phyloP scores from a whole-genome alignment of 1,140 invertebrate genomes.

The Listronotus oregonensis region DNA sequence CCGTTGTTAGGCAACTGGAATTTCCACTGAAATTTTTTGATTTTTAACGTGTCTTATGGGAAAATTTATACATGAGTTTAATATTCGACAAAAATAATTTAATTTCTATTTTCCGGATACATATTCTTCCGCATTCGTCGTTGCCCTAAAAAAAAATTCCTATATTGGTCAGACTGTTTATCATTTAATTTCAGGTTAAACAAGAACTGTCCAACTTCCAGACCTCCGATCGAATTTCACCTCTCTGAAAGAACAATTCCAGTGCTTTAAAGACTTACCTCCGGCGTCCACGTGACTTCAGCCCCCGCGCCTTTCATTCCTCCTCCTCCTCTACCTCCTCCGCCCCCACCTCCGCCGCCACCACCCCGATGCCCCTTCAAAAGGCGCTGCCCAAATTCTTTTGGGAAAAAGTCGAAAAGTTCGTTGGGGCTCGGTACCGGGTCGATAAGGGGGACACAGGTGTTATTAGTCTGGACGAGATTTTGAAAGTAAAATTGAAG shows the following conservation, averaged over 20 bases:
- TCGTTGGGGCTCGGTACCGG: neutral
- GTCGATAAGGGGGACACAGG: conserved; percentile 25
- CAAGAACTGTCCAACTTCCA: conserved; percentile 19
- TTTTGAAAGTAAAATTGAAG: conserved; percentile 47
- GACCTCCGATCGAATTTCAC: conserved; percentile 31
- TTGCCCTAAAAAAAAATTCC: no score
- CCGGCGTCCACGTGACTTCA: neutral
- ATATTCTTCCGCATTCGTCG: no score
- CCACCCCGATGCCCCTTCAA: conserved; percentile 17
- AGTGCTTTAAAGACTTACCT: conserved; percentile 11
- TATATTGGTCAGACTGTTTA: no score
- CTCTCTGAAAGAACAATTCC: conserved; percentile 23
- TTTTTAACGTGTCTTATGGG: no score
- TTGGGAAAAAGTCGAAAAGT: conserved; percentile 22
- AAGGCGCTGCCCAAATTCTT: conserved; percentile 4
- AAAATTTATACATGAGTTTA: no score
- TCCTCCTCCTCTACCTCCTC: conserved; percentile 39
- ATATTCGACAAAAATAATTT: no score
- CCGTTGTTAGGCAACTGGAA: no score
- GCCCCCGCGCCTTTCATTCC: conserved; percentile 24
- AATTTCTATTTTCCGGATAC: no score
- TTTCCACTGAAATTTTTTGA: no score
- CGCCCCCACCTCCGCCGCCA: conserved; percentile 39
- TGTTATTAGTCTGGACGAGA: conserved; percentile 47
- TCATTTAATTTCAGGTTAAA: conserved; percentile 23